phyloP scores from a whole-genome alignment of 2,888 invertebrate species.

The Kuschelorhynchus macadamiae region DNA sequence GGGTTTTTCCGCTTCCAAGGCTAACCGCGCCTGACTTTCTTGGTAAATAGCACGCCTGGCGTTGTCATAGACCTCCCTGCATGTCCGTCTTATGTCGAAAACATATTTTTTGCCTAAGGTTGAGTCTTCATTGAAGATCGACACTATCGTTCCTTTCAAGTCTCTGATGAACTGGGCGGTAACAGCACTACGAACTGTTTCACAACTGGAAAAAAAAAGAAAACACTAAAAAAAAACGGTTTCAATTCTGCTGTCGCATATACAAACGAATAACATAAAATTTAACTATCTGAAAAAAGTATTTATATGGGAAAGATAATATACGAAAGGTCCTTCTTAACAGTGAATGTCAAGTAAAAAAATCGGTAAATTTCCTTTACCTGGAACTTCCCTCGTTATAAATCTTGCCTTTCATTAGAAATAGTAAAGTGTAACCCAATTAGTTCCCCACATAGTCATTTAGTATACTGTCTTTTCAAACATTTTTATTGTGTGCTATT shows the following conservation, averaged over 20 bases:
- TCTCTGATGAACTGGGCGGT: constrained; percentile 91
- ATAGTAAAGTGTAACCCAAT: too few relatives aligned
- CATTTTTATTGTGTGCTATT: too few relatives aligned
- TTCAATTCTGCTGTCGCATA: not conserved
- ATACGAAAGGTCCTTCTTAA: too few relatives aligned
- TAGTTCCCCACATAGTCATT: too few relatives aligned
- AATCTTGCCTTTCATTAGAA: too few relatives aligned
- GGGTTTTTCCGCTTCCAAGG: constrained; percentile 63
- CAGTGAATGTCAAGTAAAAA: too few relatives aligned
- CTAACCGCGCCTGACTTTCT: constrained; percentile 59
- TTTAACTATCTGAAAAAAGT: too few relatives aligned
- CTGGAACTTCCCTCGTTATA: too few relatives aligned
- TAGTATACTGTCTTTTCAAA: too few relatives aligned
- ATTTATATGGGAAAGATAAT: too few relatives aligned
- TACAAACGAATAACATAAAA: too few relatives aligned
- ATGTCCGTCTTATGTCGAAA: constrained; percentile 90
- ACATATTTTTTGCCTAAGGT: constrained; percentile 90
- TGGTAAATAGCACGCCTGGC: constrained; percentile 81
- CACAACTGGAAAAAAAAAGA: constrained; percentile 75
- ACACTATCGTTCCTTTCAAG: constrained; percentile 90
- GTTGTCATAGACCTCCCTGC: constrained; percentile 91
- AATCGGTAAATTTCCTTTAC: too few relatives aligned
- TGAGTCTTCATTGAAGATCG: constrained; percentile 91
- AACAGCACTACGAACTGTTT: constrained; percentile 89
- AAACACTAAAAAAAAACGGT: not conserved